Conservation (phyloP, 2,113 vertebrate species). For the Dicerorhinus sumatrensis region DNA sequence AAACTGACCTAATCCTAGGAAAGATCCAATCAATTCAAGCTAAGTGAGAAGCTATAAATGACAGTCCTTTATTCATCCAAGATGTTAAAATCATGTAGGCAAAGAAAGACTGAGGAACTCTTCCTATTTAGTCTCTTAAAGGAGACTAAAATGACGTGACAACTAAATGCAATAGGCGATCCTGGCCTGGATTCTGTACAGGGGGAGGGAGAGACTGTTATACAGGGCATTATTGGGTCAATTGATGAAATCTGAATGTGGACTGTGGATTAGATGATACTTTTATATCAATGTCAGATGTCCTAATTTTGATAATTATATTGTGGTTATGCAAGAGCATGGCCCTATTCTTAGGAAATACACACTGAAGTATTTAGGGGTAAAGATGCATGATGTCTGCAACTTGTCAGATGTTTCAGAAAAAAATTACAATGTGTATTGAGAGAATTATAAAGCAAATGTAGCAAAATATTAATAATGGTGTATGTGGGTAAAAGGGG, state of each 20-base stretch:
- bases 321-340: neutral
- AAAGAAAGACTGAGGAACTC: neutral
- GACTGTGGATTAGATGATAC: neutral
- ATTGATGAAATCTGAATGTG: neutral
- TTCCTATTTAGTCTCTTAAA: neutral
- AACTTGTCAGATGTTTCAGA: neutral
- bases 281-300: neutral
- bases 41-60: neutral
- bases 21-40: neutral
- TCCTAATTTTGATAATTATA: neutral
- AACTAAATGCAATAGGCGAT: neutral
- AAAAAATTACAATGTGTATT: neutral
- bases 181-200: neutral
- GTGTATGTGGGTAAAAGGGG: neutral
- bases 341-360: neutral
- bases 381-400: neutral
- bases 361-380: neutral
- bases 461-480: neutral
- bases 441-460: neutral
- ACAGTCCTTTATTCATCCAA: neutral
- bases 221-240: neutral
- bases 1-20: conserved; percentile 5
- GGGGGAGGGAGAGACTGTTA: neutral
- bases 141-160: neutral
- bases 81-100: neutral